Evolutionary conservation across 1,140 invertebrate genomes (phyloP), one percentile per base, ranked within the genome.

Genomic region (Drosophila sproati): DNA sequence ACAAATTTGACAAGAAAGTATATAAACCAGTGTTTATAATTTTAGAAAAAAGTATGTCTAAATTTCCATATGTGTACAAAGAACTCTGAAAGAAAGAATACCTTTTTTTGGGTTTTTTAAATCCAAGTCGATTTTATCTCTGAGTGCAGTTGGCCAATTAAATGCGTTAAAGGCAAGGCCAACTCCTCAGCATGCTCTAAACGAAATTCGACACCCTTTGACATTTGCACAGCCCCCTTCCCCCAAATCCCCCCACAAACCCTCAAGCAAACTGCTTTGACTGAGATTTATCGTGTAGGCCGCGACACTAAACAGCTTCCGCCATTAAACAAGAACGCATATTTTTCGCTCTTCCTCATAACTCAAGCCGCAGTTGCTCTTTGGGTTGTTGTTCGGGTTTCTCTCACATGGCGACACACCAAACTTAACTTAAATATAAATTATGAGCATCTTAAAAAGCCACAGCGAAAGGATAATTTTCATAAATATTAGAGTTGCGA

Each of bases 361-460:
- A 76, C 69, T 76, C 61, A 73, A 60, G 69, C 47, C 41, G 52
- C 52, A 54, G 43, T 60, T 54, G 48, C 28, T 52, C 43, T 35
- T 37, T 32, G 3, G 66, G 6, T 32, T 50, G 37, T 50, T 43
- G 45, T 43, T 63, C 39, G 7, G 45, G 50, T 55, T 71, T 64
- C 61, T 83, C 69, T 69, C 73, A 68, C 69, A 80, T 89, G 71
- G 82, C 82, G 82, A 87, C 82, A 87, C 61, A 78, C 82, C 82
- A 87, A 86, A 87, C 82, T 87, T 77, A 87, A 82, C 80, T 89
- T 89, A 89, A 89, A 89, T 89, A 89, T 89, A 89, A 89, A 89
- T 89, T 89, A 89, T 89, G 85, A 89, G 85, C 85, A 85, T 89
- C 85, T 89, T 89, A 89, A 89, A 89, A 89, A 89, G 85, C 85